These are phyloP conservation scores for Gephyroberyx darwinii DNA, from an alignment of 2,797 vertebrate genomes.

Conservation along the genomic window DNA sequence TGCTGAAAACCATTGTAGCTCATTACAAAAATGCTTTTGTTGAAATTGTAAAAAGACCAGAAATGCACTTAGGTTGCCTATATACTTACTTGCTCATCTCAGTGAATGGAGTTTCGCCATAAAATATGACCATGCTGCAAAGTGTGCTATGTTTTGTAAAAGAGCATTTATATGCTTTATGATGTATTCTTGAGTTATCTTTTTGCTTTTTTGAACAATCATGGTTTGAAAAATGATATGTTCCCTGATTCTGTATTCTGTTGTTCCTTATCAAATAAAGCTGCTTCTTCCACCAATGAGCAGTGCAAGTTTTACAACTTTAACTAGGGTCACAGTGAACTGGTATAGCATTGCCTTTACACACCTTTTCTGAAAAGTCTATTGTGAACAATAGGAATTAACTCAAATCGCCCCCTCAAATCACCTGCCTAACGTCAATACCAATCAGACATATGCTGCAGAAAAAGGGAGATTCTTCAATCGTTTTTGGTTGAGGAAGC, in stretches of 20 bases:
- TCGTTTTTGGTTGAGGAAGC: no score
- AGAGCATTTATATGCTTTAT: conserved; percentile 9
- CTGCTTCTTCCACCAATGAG: not conserved
- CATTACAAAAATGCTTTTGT: not conserved
- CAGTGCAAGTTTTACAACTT: not conserved
- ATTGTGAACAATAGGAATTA: not conserved
- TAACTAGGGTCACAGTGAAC: not conserved
- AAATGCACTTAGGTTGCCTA: not conserved
- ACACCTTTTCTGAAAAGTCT: not conserved
- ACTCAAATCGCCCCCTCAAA: no score
- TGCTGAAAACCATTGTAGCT: not conserved
- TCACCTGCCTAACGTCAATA: not conserved
- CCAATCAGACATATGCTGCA: not conserved
- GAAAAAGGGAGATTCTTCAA: not conserved
- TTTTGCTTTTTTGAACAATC: conserved; percentile 24
- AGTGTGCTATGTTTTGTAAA: not conserved
- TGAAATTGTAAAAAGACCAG: not conserved
- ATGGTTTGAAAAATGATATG: conserved; percentile 13
- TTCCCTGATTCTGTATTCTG: conserved; percentile 17
- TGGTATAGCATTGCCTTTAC: not conserved
- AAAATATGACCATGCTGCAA: not conserved
- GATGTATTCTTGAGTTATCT: conserved; percentile 2
- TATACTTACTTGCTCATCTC: not conserved
- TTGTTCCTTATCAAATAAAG: conserved; percentile 18
- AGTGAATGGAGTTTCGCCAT: not conserved